A percentile compares a stretch with the other conserved stretches of the same genome.
These are phyloP conservation scores for Nomada lathburiana DNA, from an alignment of 2,888 invertebrate genomes.

Conservation along the genomic window DNA sequence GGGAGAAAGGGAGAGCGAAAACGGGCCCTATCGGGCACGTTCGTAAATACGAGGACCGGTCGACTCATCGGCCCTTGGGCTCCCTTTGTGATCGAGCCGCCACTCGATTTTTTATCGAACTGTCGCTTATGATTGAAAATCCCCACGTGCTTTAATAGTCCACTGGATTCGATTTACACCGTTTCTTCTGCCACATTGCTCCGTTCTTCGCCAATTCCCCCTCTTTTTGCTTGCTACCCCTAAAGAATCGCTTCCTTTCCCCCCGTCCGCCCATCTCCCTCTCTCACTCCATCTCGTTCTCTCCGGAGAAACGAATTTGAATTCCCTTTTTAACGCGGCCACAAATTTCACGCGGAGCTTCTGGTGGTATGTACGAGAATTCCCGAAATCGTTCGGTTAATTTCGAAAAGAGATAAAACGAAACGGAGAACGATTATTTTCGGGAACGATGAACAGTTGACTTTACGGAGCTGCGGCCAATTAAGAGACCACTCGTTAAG, in stretches of 20 bases:
- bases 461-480: conserved; percentile 65
- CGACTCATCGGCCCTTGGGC: conserved; percentile 81
- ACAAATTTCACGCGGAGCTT: background rate
- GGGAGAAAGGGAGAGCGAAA: conserved; percentile 37
- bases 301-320: background rate
- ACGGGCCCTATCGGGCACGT: conserved; percentile 64
- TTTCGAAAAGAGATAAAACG: conserved; percentile 3
- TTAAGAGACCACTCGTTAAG: conserved; percentile 70
- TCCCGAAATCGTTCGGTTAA: background rate
- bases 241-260: background rate
- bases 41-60: conserved; percentile 79
- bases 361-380: background rate
- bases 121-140: conserved; percentile 84
- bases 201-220: background rate
- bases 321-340: background rate
- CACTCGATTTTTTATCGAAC: conserved; percentile 82
- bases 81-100: conserved; percentile 82
- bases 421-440: background rate
- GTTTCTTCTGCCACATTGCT: conserved; percentile 11
- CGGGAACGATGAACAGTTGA: conserved; percentile 21
- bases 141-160: conserved; percentile 80
- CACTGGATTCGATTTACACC: conserved; percentile 70
- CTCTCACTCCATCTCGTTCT: background rate
- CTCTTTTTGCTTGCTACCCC: background rate
- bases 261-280: background rate